Evolutionary conservation across 64 coral and sea anemone genomes (phyloP), one percentile per base, ranked within the genome.

Genomic region (Actinia equina): DNA sequence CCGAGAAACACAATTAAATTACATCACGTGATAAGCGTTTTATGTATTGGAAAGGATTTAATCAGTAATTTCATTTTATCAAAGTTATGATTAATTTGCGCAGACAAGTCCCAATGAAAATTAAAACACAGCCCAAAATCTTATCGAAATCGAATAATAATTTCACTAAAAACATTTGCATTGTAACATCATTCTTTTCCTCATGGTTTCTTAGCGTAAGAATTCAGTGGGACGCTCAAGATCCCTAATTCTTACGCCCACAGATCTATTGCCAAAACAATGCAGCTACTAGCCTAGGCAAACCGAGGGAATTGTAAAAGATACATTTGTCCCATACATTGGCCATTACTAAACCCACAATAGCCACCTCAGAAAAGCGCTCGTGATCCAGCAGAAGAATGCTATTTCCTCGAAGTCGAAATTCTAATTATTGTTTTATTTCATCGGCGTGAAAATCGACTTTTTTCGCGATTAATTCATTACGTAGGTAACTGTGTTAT

Each of bases 381-480:
- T 82, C 44, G 55, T 12, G 44, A 82, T 5, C 5, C 2, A 11
- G 53, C 44, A 17, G 17, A 82, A 51, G 16, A 4, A 23, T 0
- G 1, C 18, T 22, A 82, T n/a, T 82, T 57, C 80, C 17, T 13
- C 6, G 19, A 82, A n/a, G 80, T 23, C 52, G 46, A 82, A 74
- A 11, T 25, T 25, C 26, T 74, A 18, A 65, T 0, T 65, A 7
- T 41, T 74, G 2, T 74, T 8, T 14, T 81, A 17, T 79, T 79
- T 79, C 2, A 17, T 81, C 44, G 78, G 41, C 17, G 43, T 52
- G 18, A 81, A 81, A 81, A 81, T 49, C 78, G 45, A 22, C 6
- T 81, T 57, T 57, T 85, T 22, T 25, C 83, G 26, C 83, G 30
- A 85, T 85, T 85, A 85, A 85, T 85, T 43, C 59, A 85, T 42